These are phyloP conservation scores for Dreissena polymorpha DNA, from an alignment of 1,140 invertebrate genomes.

Conservation along the genomic window DNA sequence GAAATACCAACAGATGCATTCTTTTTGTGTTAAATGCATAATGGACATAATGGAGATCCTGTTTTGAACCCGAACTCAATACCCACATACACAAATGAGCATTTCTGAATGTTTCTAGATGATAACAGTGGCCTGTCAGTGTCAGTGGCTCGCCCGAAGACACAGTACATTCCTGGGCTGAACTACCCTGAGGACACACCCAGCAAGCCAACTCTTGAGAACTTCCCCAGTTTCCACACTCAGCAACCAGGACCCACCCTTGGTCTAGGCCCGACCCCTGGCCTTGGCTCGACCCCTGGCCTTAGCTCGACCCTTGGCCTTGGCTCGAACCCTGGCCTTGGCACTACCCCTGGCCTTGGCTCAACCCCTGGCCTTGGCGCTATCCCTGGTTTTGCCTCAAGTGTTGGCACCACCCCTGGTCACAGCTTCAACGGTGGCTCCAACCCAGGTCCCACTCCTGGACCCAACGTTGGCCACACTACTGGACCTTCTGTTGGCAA, in stretches of 20 bases:
- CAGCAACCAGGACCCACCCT: not conserved
- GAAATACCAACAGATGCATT: too few species aligned
- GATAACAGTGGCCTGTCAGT: slow-evolving; percentile 32
- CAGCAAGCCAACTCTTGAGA: slow-evolving; percentile 15
- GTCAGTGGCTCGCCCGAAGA: slow-evolving; percentile 1
- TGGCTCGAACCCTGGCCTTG: not conserved
- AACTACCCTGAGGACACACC: slow-evolving; percentile 33
- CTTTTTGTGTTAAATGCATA: too few species aligned
- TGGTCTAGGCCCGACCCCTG: not conserved
- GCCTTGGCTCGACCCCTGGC: too few species aligned
- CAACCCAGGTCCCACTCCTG: too few species aligned
- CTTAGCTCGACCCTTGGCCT: not conserved
- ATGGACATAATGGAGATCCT: too few species aligned
- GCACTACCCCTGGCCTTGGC: not conserved
- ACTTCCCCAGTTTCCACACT: not conserved
- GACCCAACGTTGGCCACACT: too few species aligned
- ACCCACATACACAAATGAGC: too few species aligned
- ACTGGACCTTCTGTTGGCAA: too few species aligned
- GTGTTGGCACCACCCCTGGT: not conserved
- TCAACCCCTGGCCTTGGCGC: not conserved
- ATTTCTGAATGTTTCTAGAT: slow-evolving; percentile 1
- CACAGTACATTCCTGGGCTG: slow-evolving; percentile 50
- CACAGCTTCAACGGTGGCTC: not conserved
- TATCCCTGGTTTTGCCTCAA: not conserved
- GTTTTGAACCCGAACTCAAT: too few species aligned